phyloP scores from a whole-genome alignment of 2,797 vertebrate genomes.

The Leptatherina wallacei region DNA sequence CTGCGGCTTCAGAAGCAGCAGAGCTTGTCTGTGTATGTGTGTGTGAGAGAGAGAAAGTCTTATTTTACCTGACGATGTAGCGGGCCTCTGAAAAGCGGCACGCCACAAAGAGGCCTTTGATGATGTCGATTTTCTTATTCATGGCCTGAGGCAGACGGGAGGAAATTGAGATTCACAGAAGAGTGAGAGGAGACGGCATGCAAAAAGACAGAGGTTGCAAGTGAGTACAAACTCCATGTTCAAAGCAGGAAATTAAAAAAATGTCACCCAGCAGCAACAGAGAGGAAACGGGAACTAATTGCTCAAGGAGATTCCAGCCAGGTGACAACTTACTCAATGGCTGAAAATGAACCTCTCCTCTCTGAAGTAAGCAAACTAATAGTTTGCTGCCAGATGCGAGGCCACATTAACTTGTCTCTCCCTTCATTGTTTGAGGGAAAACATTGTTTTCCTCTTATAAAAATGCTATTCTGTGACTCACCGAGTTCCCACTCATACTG shows the following conservation, averaged over 20 bases:
- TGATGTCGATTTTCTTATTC: slow-evolving; percentile 94
- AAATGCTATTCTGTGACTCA: slow-evolving; percentile 79
- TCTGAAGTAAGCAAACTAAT: slow-evolving; percentile 37
- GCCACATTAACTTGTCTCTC: slow-evolving; percentile 36
- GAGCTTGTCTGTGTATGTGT: neutral
- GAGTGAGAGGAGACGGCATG: slow-evolving; percentile 59
- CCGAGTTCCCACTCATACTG: slow-evolving; percentile 88
- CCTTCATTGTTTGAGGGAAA: slow-evolving; percentile 30
- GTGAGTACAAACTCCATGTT: slow-evolving; percentile 59
- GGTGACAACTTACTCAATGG: slow-evolving; percentile 46
- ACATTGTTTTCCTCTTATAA: slow-evolving; percentile 49
- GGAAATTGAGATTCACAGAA: slow-evolving; percentile 74
- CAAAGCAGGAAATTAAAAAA: slow-evolving; percentile 25
- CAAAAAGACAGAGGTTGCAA: slow-evolving; percentile 67
- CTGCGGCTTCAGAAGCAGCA: slow-evolving; percentile 7
- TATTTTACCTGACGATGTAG: slow-evolving; percentile 89
- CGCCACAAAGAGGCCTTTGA: slow-evolving; percentile 93
- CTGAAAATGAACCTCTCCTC: slow-evolving; percentile 22
- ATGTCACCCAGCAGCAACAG: slow-evolving; percentile 6
- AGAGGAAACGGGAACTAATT: slow-evolving; percentile 53
- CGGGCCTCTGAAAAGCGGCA: slow-evolving; percentile 92
- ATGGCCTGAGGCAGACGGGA: slow-evolving; percentile 84
- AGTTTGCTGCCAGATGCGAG: slow-evolving; percentile 29
- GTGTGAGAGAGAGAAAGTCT: slow-evolving; percentile 24
- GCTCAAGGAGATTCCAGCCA: slow-evolving; percentile 34